Percentiles rank a stretch among this genome's conserved stretches.
Evolutionary conservation across 2,113 vertebrate species (phyloP).

Genomic region (Piaya cayana): DNA sequence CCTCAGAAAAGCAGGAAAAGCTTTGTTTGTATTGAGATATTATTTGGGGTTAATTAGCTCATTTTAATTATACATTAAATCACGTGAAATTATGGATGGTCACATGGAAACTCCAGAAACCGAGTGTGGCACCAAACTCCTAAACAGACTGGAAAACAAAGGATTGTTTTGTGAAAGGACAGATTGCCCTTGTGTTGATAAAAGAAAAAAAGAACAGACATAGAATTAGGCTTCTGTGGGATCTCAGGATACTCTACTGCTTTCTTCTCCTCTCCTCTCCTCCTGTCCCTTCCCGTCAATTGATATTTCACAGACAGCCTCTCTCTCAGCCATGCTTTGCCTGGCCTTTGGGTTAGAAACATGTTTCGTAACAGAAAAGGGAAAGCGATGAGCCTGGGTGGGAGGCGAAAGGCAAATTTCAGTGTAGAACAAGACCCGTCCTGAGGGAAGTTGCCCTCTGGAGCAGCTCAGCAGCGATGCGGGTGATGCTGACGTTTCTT

Average conservation of each 20-base stretch:
- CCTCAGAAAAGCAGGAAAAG: not conserved
- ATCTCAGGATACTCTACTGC: not conserved
- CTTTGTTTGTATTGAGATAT: not conserved
- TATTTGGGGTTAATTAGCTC: not conserved
- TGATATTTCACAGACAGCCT: not conserved
- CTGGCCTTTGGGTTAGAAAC: not conserved
- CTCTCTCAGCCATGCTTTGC: fast-evolving
- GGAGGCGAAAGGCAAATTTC: not conserved
- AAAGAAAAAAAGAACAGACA: not conserved
- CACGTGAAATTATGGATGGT: not conserved
- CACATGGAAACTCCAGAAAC: not conserved
- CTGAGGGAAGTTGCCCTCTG: not conserved
- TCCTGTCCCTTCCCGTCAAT: no score
- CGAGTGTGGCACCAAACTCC: not conserved
- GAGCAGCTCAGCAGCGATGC: not conserved
- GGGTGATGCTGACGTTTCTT: not conserved
- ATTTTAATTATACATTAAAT: not conserved
- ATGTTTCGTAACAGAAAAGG: not conserved
- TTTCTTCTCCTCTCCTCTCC: no score
- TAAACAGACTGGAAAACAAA: not conserved
- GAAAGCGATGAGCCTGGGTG: not conserved
- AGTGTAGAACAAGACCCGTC: not conserved
- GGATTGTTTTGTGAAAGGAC: not conserved
- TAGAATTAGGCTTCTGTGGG: not conserved
- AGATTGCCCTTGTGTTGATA: not conserved